These are phyloP conservation scores for Theristicus caerulescens DNA, from an alignment of 2,113 vertebrate species.

Conservation along the genomic window DNA sequence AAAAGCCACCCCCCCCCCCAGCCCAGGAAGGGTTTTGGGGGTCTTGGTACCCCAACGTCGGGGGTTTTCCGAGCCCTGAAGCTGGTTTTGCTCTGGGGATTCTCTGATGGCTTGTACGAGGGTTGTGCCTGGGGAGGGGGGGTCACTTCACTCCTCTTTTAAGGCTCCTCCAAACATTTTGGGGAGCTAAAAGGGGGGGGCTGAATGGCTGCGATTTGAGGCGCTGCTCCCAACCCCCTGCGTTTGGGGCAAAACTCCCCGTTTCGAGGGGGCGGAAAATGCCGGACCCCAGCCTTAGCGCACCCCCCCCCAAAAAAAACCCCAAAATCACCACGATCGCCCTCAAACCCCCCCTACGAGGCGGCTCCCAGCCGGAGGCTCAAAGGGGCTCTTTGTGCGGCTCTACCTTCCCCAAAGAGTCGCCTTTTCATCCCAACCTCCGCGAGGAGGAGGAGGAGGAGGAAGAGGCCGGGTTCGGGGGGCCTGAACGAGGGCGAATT, in stretches of 20 bases:
- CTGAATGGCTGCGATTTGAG: not conserved
- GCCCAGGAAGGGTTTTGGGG: not conserved
- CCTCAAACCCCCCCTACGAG: not conserved
- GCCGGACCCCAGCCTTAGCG: too few species aligned
- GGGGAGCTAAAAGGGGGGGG: not conserved
- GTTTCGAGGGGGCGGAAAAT: not conserved
- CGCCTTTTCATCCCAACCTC: slow-evolving; percentile 27
- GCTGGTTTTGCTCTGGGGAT: not conserved
- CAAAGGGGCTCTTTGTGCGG: slow-evolving; percentile 50
- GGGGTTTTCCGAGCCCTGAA: too few species aligned
- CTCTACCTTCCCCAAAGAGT: slow-evolving; percentile 16
- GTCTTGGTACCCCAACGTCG: not conserved
- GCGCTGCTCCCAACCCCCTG: too few species aligned
- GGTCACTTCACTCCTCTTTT: not conserved
- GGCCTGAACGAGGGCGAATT: not conserved
- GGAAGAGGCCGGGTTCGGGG: not conserved
- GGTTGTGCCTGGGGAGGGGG: not conserved
- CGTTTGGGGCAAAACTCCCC: not conserved
- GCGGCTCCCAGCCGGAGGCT: not conserved
- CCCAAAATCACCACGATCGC: not conserved
- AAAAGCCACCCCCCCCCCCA: not conserved
- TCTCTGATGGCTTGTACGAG: not conserved
- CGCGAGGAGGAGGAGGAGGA: not conserved
- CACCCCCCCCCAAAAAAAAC: too few species aligned
- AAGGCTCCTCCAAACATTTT: not conserved